Conservation (phyloP, 2,888 invertebrate species). For the Ornithoptera alexandrae region DNA sequence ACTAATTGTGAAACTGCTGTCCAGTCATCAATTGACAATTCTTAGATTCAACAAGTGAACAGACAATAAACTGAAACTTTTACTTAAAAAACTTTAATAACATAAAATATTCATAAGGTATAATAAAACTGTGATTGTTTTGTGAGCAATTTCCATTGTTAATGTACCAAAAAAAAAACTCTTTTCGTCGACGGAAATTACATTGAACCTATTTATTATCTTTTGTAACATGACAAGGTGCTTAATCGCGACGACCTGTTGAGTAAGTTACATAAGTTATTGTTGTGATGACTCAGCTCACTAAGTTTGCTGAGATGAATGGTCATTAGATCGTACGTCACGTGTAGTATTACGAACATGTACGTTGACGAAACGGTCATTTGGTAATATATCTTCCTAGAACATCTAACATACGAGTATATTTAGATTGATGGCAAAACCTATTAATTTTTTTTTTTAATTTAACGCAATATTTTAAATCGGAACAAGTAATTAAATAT, state of each 20-base stretch:
- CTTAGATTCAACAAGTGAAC: too few species aligned
- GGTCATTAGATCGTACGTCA: neutral
- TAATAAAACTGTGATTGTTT: too few species aligned
- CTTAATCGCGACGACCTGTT: conserved; percentile 21
- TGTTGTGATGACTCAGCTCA: conserved; percentile 37
- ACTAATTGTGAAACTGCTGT: too few species aligned
- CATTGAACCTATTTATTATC: conserved; percentile 10
- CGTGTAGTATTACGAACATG: neutral
- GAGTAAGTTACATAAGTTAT: conserved; percentile 31
- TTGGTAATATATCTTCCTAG: neutral
- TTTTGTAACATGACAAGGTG: conserved; percentile 3
- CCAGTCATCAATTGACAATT: too few species aligned
- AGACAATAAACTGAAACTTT: too few species aligned
- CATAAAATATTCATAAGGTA: too few species aligned
- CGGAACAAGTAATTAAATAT: too few species aligned
- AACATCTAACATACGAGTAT: neutral
- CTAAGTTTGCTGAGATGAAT: neutral
- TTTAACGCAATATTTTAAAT: too few species aligned
- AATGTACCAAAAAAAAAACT: too few species aligned
- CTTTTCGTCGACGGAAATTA: conserved; percentile 10
- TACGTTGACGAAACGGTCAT: neutral
- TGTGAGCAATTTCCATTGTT: too few species aligned
- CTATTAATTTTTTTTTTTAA: too few species aligned
- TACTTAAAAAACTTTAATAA: too few species aligned
- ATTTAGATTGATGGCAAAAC: neutral